These are phyloP conservation scores for Etheostoma spectabile DNA, from an alignment of 2,113 vertebrate genomes.

Conservation along the genomic window DNA sequence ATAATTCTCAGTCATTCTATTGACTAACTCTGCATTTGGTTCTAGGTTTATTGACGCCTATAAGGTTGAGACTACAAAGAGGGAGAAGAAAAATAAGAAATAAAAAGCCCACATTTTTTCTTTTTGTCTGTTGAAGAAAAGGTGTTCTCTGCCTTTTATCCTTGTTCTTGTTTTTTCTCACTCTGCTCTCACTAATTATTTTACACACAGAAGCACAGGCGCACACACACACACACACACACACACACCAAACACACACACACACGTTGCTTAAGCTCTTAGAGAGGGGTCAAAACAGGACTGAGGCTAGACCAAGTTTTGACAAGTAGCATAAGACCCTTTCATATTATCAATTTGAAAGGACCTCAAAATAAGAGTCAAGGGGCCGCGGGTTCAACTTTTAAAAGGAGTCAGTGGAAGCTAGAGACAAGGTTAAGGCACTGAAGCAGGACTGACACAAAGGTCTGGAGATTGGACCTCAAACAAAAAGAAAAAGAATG, in stretches of 20 bases:
- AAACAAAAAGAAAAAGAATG: constrained; percentile 34
- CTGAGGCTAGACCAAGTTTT: constrained; percentile 53
- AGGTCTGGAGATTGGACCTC: constrained; percentile 39
- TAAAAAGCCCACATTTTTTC: neutral
- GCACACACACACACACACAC: neutral
- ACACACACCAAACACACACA: too few species aligned
- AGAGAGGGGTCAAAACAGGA: constrained; percentile 38
- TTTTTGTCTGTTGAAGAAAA: neutral
- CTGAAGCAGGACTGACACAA: constrained; percentile 52
- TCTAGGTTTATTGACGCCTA: constrained; percentile 21
- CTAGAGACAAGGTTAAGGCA: constrained; percentile 53
- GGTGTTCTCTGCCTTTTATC: neutral
- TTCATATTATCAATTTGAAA: constrained; percentile 66
- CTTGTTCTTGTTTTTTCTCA: constrained; percentile 18
- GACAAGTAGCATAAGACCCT: constrained; percentile 54
- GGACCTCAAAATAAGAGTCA: constrained; percentile 50
- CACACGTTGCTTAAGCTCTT: constrained; percentile 14
- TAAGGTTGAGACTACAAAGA: constrained; percentile 26
- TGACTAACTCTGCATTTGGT: neutral
- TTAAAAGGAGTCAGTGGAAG: constrained; percentile 63
- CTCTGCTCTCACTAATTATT: neutral
- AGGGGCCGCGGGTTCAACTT: constrained; percentile 44
- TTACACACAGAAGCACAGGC: neutral
- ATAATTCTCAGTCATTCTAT: constrained; percentile 42
- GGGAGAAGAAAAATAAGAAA: neutral